Evolutionary conservation across 2,888 invertebrate species (phyloP), one percentile per base, ranked within the genome.

Genomic region (Zygothrica quintamaculata): DNA sequence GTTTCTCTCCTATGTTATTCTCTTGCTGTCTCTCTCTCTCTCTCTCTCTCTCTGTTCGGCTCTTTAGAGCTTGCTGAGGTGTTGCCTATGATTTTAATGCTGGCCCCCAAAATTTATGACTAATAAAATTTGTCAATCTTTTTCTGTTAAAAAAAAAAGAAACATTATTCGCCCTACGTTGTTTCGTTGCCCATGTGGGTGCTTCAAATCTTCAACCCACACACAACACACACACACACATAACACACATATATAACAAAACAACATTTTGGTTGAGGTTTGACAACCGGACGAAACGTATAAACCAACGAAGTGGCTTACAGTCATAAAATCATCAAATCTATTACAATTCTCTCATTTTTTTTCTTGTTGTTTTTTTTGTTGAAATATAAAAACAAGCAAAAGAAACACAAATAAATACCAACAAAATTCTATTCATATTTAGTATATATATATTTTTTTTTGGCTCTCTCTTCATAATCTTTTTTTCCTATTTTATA

Each of bases 61-160:
- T 37, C 15, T 11, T 16, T n/a, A n/a, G 15, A 25, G 48, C 37
- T 57, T 5, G 59, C 55, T 58, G 59, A 72, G 82, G 79, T 74
- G 76, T 74, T 78, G 56, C 46, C 60, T 53, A 66, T 67, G 70
- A 59, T 64, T 77, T 77, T 81, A 65, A 71, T 77, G 80, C 58
- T 58, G 44, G 61, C 51, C 34, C 52, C 51, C 74, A 65, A 71
- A 88, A 88, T 82, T 82, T 82, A 82, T 82, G 88, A 88, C 77
- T 86, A 86, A 82, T 82, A 82, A 82, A 82, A 82, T 74, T 86
- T 71, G 87, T 82, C 74, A 71, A 77, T 58, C 57, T 67, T 69
- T 66, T 47, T 37, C 53, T 29, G n/a, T n/a, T n/a, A n/a, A n/a
- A n/a, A 42, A 16, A 26, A 37, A 42, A 47, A 51, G 44, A 60